Conservation (phyloP, 2,797 vertebrate genomes). For the Dendrocincla tyrannina region DNA sequence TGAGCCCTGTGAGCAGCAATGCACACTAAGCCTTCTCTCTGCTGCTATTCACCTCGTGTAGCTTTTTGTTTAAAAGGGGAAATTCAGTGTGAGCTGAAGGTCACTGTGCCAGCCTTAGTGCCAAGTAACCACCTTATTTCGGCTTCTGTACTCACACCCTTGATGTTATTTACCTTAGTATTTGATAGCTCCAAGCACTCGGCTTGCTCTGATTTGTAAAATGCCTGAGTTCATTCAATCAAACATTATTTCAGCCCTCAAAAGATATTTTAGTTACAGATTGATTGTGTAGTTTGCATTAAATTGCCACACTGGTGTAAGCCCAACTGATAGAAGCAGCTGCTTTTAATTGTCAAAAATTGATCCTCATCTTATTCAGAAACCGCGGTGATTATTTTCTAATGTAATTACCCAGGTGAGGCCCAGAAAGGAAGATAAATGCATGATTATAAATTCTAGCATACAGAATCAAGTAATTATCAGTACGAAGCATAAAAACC, state of each 20-base stretch:
- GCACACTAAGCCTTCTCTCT: background rate
- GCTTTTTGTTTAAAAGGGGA: background rate
- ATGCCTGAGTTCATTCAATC: constrained; percentile 23
- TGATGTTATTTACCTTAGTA: background rate
- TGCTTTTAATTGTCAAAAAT: constrained; percentile 48
- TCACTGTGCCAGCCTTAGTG: background rate
- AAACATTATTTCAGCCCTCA: constrained; percentile 1
- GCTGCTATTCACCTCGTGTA: accelerated
- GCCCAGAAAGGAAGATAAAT: constrained; percentile 70
- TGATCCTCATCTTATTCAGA: constrained; percentile 62
- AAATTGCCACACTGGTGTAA: background rate
- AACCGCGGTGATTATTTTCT: constrained; percentile 70
- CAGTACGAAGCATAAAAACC: constrained; percentile 73
- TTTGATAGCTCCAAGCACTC: background rate
- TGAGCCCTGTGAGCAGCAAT: background rate
- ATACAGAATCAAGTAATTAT: constrained; percentile 81
- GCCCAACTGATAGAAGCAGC: background rate
- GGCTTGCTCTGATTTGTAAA: background rate
- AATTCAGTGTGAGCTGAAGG: background rate
- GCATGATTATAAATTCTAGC: constrained; percentile 75
- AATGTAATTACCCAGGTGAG: constrained; percentile 79
- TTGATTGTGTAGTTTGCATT: constrained; percentile 10
- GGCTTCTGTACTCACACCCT: background rate
- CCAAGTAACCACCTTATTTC: background rate
- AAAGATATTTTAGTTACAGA: background rate